These are phyloP conservation scores for Drosophila santomea DNA, from an alignment of 1,140 invertebrate species.

Conservation along the genomic window DNA sequence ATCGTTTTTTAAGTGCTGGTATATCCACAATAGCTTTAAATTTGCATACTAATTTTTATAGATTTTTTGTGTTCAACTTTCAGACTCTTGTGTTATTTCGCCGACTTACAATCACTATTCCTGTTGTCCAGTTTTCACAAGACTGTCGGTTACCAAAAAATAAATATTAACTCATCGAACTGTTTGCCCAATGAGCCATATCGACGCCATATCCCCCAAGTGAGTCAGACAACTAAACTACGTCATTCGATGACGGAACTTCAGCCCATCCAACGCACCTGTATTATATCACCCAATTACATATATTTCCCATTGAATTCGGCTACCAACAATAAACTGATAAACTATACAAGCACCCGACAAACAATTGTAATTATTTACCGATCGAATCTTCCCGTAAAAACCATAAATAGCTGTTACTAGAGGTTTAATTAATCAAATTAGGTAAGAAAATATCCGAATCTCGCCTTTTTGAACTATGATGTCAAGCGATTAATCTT, in stretches of 20 bases:
- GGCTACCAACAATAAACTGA: constrained; percentile 12
- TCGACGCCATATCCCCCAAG: constrained; percentile 8
- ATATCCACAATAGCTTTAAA: not conserved
- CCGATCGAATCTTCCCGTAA: constrained; percentile 28
- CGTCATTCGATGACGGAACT: constrained; percentile 42
- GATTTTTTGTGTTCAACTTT: not conserved
- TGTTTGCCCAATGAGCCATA: constrained; percentile 45
- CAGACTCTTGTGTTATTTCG: no score
- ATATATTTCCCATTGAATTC: constrained; percentile 22
- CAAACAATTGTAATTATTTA: constrained; percentile 60
- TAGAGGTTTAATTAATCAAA: constrained; percentile 66
- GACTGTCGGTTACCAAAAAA: constrained; percentile 12
- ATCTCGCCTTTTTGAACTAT: constrained; percentile 14
- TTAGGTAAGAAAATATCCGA: constrained; percentile 55
- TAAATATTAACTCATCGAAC: constrained; percentile 40
- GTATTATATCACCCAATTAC: constrained; percentile 45
- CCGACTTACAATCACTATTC: constrained; percentile 1
- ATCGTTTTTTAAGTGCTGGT: not conserved
- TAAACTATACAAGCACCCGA: not conserved
- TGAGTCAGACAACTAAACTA: constrained; percentile 26
- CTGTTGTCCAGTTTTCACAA: constrained; percentile 14
- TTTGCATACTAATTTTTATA: constrained; percentile 1
- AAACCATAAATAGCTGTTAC: not conserved
- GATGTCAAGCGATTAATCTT: constrained; percentile 64
- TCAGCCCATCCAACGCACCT: constrained; percentile 16